These are phyloP conservation scores for Hemibagrus guttatus DNA, from an alignment of 2,797 vertebrate species.

Conservation along the genomic window DNA sequence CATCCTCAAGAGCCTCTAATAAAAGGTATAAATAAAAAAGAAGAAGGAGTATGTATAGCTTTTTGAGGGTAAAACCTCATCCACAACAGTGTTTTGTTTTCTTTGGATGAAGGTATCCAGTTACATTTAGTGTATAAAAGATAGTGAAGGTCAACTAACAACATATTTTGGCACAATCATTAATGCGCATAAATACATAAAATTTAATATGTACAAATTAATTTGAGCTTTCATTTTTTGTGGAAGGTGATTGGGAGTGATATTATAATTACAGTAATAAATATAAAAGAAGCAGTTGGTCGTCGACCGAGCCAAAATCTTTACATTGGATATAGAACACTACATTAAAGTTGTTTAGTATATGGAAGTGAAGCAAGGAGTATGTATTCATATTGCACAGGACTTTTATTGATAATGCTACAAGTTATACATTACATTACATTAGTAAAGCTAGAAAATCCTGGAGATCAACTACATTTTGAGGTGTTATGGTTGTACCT, in stretches of 20 bases:
- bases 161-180: neutral
- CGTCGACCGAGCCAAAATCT: neutral
- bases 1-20: neutral
- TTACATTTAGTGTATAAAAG: neutral
- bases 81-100: neutral
- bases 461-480: neutral
- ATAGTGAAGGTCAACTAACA: neutral
- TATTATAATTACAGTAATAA: neutral
- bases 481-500: neutral
- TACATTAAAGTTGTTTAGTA: neutral
- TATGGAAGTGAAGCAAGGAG: neutral
- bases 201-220: neutral
- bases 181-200: neutral
- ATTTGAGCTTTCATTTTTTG: neutral
- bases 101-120: neutral
- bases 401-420: neutral
- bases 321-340: neutral
- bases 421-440: neutral
- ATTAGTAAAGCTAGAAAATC: neutral
- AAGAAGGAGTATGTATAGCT: neutral
- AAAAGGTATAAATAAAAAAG: neutral
- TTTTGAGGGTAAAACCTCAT: neutral
- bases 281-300: neutral
- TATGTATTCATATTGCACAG: neutral
- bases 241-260: neutral